Conservation (phyloP, 2,113 vertebrate genomes). For the Furnarius figulus region DNA sequence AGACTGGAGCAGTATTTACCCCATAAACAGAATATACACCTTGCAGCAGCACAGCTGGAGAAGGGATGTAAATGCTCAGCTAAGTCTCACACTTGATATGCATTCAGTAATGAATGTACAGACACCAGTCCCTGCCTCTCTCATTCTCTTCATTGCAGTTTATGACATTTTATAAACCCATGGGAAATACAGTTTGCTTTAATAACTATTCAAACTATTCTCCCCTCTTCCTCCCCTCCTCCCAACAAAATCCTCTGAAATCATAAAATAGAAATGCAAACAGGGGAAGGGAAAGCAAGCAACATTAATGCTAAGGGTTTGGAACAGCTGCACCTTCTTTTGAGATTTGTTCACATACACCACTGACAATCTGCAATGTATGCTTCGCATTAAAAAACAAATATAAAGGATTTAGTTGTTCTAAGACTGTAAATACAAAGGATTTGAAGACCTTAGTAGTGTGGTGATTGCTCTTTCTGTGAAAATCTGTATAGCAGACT, state of each 20-base stretch:
- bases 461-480: neutral
- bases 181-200: neutral
- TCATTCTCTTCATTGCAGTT: neutral
- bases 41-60: neutral
- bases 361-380: neutral
- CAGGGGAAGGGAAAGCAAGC: neutral
- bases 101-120: neutral
- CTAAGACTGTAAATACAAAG: neutral
- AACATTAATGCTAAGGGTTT: neutral
- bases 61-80: neutral
- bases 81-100: neutral
- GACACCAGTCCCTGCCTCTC: neutral
- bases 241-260: neutral
- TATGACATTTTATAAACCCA: neutral
- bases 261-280: neutral
- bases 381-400: constrained; percentile 18
- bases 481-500: constrained; percentile 1
- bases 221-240: neutral
- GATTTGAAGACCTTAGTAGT: neutral
- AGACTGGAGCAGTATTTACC: neutral
- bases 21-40: neutral
- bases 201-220: neutral
- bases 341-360: neutral
- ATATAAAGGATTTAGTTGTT: constrained; percentile 19
- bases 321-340: neutral